phyloP scores from a whole-genome alignment of 1,140 invertebrate species.

The Ectropis grisescens region DNA sequence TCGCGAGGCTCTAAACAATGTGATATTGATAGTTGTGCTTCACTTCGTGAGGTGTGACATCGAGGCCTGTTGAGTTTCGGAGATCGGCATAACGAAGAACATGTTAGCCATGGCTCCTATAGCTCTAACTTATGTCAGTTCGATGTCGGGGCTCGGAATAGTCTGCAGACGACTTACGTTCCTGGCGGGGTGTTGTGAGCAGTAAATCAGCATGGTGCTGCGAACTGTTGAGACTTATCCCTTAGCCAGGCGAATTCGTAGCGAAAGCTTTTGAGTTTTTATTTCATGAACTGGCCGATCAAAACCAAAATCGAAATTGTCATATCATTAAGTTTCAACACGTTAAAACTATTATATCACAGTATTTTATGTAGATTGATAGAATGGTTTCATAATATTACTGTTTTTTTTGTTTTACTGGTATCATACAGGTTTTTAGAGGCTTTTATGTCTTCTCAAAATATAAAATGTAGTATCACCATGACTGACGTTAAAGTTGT shows the following conservation, averaged over 20 bases:
- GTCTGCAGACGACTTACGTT: conserved; percentile 6
- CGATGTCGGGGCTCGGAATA: conserved; percentile 71
- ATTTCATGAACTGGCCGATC: too few relatives aligned
- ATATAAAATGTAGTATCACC: too few relatives aligned
- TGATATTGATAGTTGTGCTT: conserved; percentile 74
- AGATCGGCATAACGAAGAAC: conserved; percentile 33
- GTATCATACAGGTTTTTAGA: too few relatives aligned
- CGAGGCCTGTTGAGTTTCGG: conserved; percentile 83
- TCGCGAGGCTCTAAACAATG: conserved; percentile 1
- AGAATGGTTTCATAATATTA: too few relatives aligned
- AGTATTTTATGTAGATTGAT: too few relatives aligned
- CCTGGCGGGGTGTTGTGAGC: conserved; percentile 7
- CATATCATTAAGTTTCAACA: too few relatives aligned
- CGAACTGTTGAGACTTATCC: conserved; percentile 3
- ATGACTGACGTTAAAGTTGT: too few relatives aligned
- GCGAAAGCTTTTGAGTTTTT: too few relatives aligned
- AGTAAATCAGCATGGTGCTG: conserved; percentile 6
- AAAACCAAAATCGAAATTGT: too few relatives aligned
- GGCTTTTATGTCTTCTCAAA: too few relatives aligned
- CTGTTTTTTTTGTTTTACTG: too few relatives aligned
- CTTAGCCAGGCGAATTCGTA: neutral
- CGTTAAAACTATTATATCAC: too few relatives aligned
- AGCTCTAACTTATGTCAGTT: conserved; percentile 46
- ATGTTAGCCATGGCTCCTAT: neutral
- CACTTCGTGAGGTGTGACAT: conserved; percentile 83